phyloP scores from a whole-genome alignment of 2,797 vertebrate species.

The Fistularia commersonii region DNA sequence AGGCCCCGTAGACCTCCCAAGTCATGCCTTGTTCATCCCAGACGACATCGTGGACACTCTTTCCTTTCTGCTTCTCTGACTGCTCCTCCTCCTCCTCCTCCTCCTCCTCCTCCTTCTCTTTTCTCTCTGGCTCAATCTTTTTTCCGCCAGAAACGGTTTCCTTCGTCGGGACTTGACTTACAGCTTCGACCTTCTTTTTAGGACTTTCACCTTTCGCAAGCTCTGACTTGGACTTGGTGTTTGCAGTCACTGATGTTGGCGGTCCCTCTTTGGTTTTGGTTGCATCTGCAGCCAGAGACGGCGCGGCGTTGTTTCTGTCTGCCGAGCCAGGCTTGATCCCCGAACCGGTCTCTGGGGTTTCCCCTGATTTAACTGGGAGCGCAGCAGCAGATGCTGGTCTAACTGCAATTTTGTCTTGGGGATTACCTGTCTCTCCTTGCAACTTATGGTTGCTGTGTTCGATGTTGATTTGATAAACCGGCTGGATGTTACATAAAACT shows the following conservation, averaged over 20 bases:
- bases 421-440: conserved; percentile 18
- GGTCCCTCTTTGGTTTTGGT: conserved; percentile 29
- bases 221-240: conserved; percentile 29
- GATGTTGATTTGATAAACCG: conserved; percentile 74
- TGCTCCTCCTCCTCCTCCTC: conserved; percentile 47
- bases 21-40: conserved; percentile 99
- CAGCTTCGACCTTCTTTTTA: conserved; percentile 19
- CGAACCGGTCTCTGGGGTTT: conserved; percentile 29
- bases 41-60: conserved; percentile 86
- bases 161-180: conserved; percentile 24
- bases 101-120: conserved; percentile 58
- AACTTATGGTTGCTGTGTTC: conserved; percentile 57
- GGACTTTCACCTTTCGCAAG: conserved; percentile 29
- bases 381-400: conserved; percentile 44
- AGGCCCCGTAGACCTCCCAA: conserved; percentile 97
- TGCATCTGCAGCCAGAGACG: conserved; percentile 32
- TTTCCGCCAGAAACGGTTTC: conserved; percentile 33
- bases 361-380: conserved; percentile 40
- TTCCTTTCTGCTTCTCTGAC: conserved; percentile 52
- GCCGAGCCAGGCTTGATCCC: conserved; percentile 39
- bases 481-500: conserved; percentile 60
- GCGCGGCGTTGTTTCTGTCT: conserved; percentile 45
- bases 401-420: conserved; percentile 24
- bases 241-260: conserved; percentile 26
- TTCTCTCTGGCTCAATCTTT: conserved; percentile 47